Evolutionary conservation across 2,888 invertebrate genomes (phyloP).

Genomic region (Drosophila anceps): DNA sequence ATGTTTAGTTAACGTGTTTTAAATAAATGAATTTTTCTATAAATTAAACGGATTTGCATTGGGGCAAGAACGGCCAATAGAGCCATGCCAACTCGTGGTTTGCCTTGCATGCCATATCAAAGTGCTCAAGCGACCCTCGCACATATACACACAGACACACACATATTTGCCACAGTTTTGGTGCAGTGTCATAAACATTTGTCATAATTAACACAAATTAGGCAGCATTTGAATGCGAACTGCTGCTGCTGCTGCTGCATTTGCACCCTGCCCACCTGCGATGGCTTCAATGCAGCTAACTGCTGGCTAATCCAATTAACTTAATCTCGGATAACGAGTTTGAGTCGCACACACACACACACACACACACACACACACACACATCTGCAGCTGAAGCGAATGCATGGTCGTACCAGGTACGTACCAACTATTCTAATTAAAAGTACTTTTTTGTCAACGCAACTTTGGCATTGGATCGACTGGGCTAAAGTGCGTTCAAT

Average conservation of each 20-base stretch:
- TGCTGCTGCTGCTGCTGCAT: slow-evolving; percentile 29
- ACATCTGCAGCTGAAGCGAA: slow-evolving; percentile 26
- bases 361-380: slow-evolving; percentile 9
- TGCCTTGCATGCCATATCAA: background rate
- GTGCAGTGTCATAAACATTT: slow-evolving; percentile 61
- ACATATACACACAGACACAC: background rate
- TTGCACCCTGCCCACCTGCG: slow-evolving; percentile 41
- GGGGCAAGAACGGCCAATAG: background rate
- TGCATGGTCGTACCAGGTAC: slow-evolving; percentile 31
- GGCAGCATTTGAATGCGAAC: slow-evolving; percentile 49
- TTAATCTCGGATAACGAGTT: slow-evolving; percentile 72
- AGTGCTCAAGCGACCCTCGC: slow-evolving; percentile 46
- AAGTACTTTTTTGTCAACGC: slow-evolving; percentile 64
- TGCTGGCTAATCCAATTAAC: slow-evolving; percentile 70
- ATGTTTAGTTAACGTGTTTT: slow-evolving; percentile 36
- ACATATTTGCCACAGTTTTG: slow-evolving; percentile 22
- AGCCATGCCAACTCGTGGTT: slow-evolving; percentile 13
- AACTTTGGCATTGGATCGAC: slow-evolving; percentile 68
- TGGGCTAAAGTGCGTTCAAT: slow-evolving; percentile 44
- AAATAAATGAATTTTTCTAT: slow-evolving; percentile 33
- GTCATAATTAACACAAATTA: slow-evolving; percentile 78
- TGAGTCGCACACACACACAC: slow-evolving; percentile 22
- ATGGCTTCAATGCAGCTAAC: slow-evolving; percentile 36
- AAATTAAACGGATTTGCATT: background rate
- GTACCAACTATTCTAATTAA: slow-evolving; percentile 61